Conservation (phyloP, 2,888 invertebrate genomes). For the Andrena haemorrhoa region DNA sequence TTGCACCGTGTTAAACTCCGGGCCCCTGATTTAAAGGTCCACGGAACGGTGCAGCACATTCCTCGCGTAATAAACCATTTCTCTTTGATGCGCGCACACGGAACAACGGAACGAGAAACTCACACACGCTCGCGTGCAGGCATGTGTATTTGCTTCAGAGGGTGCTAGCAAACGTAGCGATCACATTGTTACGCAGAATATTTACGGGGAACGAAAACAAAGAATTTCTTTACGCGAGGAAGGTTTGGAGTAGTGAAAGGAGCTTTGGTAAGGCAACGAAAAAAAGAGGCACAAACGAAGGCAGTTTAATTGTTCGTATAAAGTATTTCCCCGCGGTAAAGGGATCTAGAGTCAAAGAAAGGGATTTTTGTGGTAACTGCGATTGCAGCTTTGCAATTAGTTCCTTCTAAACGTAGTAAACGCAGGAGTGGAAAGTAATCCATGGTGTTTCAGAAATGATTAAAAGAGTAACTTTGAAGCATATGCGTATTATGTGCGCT, state of each 20-base stretch:
- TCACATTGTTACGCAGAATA: background rate
- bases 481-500: too few relatives aligned
- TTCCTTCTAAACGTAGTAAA: too few relatives aligned
- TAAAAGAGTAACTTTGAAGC: too few relatives aligned
- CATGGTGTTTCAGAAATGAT: too few relatives aligned
- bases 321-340: background rate
- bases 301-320: background rate
- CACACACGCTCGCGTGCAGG: too few relatives aligned
- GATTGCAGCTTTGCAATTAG: too few relatives aligned
- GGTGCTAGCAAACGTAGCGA: background rate
- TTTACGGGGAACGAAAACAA: background rate
- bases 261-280: background rate
- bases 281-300: background rate
- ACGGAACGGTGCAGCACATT: background rate
- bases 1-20: background rate
- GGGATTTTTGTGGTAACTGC: too few relatives aligned
- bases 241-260: background rate
- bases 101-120: background rate
- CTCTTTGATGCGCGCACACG: background rate
- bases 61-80: background rate
- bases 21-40: background rate
- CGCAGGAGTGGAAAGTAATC: too few relatives aligned
- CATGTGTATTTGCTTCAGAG: background rate
- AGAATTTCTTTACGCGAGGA: background rate
- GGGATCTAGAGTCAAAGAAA: background rate